A percentile compares a stretch with the other conserved stretches of the same genome.
phyloP scores from a whole-genome alignment of 2,888 invertebrate species.

The Reticulitermes lucifugus region DNA sequence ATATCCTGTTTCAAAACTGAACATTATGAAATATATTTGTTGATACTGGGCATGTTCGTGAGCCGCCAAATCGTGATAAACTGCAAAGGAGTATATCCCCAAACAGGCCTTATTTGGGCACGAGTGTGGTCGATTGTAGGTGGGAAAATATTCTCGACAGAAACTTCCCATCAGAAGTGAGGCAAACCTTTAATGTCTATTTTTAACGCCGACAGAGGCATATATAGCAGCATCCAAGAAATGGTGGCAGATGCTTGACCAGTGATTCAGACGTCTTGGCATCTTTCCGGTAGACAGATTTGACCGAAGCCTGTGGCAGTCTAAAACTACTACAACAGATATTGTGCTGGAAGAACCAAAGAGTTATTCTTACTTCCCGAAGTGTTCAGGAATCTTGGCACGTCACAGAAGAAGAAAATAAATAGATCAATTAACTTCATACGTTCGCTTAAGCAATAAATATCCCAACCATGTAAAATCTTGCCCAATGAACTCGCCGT shows the following conservation, averaged over 20 bases:
- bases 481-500: background rate
- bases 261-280: conserved; percentile 34
- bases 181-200: conserved; percentile 30
- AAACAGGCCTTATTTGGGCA: conserved; percentile 6
- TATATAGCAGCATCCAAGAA: background rate
- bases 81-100: background rate
- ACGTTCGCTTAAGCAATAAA: background rate
- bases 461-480: background rate
- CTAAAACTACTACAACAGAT: conserved; percentile 22
- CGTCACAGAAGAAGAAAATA: background rate
- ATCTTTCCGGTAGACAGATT: conserved; percentile 9
- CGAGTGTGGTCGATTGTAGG: background rate
- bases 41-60: no score
- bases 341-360: conserved; percentile 5
- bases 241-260: conserved; percentile 34
- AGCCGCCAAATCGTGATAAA: no score
- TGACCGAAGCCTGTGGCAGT: conserved; percentile 2
- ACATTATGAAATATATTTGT: no score
- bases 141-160: background rate
- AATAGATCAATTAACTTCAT: background rate
- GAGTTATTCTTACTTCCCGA: conserved; percentile 18
- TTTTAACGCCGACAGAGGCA: background rate
- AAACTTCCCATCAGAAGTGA: conserved; percentile 1
- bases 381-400: conserved; percentile 30
- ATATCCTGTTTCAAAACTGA: no score